Percentiles rank a stretch among this genome's conserved stretches.
phyloP scores from a whole-genome alignment of 2,113 vertebrate genomes.

The Serilophus lunatus region DNA sequence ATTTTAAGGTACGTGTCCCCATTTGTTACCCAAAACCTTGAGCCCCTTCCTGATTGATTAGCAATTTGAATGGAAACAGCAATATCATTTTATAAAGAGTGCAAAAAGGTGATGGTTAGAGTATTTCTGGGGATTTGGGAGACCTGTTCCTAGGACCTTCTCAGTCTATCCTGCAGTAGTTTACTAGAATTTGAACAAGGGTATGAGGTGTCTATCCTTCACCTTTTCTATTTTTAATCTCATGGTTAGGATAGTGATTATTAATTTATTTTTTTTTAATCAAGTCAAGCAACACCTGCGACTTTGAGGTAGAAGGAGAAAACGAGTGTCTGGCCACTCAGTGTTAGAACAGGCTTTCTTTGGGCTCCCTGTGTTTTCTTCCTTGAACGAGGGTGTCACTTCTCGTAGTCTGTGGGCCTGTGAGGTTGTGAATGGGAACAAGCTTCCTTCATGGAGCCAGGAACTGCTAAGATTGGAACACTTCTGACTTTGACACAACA shows the following conservation, averaged over 20 bases:
- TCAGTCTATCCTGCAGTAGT: background rate
- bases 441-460: background rate
- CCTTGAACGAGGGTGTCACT: background rate
- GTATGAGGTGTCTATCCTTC: background rate
- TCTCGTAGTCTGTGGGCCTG: background rate
- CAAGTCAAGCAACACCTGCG: background rate
- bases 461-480: background rate
- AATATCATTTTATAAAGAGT: background rate
- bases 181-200: background rate
- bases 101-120: background rate
- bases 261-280: background rate
- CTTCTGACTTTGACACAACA: background rate
- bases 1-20: background rate
- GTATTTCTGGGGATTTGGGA: background rate
- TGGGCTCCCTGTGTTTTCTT: background rate
- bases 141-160: background rate
- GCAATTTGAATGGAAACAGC: background rate
- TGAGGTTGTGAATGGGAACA: background rate
- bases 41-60: background rate
- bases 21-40: background rate
- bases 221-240: background rate
- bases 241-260: background rate
- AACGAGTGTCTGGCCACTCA: background rate
- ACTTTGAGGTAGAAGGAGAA: background rate
- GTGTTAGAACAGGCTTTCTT: background rate